Evolutionary conservation across 2,113 vertebrate genomes (phyloP).

Genomic region (Lophius piscatorius): DNA sequence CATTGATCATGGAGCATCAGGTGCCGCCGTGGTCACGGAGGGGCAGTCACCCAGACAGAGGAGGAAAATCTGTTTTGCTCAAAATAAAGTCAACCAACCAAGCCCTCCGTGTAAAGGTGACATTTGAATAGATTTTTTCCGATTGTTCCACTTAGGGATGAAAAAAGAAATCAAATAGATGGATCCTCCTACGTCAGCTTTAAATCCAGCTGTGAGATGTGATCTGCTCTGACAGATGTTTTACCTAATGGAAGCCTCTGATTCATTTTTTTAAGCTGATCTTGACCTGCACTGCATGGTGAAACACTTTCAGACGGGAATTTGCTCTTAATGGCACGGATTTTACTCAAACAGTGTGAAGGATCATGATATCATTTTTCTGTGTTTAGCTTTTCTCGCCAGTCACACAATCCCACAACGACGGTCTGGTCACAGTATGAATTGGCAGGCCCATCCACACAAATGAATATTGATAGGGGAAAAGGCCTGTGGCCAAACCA

Average conservation of each 20-base stretch:
- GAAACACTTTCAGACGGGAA: slow-evolving; percentile 14
- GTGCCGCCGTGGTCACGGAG: slow-evolving; percentile 18
- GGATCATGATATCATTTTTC: not conserved
- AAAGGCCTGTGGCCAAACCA: slow-evolving; percentile 28
- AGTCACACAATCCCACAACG: slow-evolving; percentile 6
- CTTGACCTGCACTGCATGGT: slow-evolving; percentile 16
- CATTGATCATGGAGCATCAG: slow-evolving; percentile 41
- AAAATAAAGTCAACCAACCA: slow-evolving; percentile 17
- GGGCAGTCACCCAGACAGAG: slow-evolving; percentile 14
- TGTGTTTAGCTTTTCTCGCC: slow-evolving; percentile 1
- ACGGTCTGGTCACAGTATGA: not conserved
- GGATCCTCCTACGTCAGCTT: slow-evolving; percentile 24
- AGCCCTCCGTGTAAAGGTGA: not conserved
- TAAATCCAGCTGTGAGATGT: slow-evolving; percentile 39
- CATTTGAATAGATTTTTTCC: not conserved
- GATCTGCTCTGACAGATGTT: slow-evolving; percentile 42
- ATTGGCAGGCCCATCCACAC: slow-evolving; percentile 11
- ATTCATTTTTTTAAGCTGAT: slow-evolving; percentile 29
- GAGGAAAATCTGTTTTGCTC: slow-evolving; percentile 16
- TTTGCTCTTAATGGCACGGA: no score
- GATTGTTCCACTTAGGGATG: slow-evolving; percentile 8
- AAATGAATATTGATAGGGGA: slow-evolving; percentile 57
- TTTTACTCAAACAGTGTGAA: not conserved
- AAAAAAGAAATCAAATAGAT: slow-evolving; percentile 18
- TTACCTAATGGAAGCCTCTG: slow-evolving; percentile 22